Conservation (phyloP, 2,113 vertebrate species). For the Piaya cayana region DNA sequence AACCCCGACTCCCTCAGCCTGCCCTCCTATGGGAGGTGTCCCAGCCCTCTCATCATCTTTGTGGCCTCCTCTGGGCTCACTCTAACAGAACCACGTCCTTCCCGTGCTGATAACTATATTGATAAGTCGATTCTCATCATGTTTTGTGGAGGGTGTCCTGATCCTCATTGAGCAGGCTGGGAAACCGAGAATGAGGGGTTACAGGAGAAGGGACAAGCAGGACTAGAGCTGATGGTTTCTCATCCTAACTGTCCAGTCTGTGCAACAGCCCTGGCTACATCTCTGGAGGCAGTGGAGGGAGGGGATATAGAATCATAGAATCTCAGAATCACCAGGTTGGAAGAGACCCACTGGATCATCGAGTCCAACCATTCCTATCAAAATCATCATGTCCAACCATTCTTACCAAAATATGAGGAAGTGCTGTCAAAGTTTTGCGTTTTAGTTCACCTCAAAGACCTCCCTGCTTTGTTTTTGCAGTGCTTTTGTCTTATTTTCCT, state of each 20-base stretch:
- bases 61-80: too few species aligned
- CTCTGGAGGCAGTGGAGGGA: neutral
- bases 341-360: too few species aligned
- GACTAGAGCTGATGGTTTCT: neutral
- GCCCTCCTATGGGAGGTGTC: too few species aligned
- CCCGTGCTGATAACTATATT: too few species aligned
- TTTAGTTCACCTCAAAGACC: conserved; percentile 25
- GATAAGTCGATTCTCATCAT: fast-evolving
- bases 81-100: too few species aligned
- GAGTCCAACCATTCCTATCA: too few species aligned
- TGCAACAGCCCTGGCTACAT: neutral
- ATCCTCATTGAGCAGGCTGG: neutral
- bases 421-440: conserved; percentile 30
- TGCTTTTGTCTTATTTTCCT: neutral
- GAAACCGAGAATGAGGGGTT: neutral
- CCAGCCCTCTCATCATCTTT: too few species aligned
- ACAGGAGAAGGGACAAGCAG: neutral
- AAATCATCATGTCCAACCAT: too few species aligned
- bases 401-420: too few species aligned
- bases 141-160: neutral
- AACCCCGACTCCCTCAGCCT: too few species aligned
- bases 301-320: too few species aligned
- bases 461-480: neutral
- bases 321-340: too few species aligned
- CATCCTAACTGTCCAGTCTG: neutral